A percentile compares a stretch with the other conserved stretches of the same genome.
phyloP scores from a whole-genome alignment of 2,888 invertebrate genomes.

The Ischnura elegans region DNA sequence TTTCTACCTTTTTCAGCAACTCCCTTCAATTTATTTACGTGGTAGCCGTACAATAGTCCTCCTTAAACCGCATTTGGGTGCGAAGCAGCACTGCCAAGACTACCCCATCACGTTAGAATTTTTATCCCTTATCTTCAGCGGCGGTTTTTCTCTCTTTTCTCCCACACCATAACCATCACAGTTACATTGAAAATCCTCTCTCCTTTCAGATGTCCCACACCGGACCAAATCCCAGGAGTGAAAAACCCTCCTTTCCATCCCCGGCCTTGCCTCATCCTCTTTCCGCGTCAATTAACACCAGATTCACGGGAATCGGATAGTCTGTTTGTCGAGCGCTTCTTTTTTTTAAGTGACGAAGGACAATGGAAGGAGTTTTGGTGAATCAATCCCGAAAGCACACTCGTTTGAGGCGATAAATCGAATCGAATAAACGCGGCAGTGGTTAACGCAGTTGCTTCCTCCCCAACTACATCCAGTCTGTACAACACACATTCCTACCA shows the following conservation, averaged over 20 bases:
- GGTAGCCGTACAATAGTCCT: too few relatives aligned
- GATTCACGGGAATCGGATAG: neutral
- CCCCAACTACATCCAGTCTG: neutral
- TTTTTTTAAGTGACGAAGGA: neutral
- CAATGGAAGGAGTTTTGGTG: neutral
- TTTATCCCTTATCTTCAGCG: too few relatives aligned
- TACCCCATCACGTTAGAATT: too few relatives aligned
- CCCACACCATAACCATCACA: too few relatives aligned
- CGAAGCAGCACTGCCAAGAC: too few relatives aligned
- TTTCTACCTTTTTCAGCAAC: too few relatives aligned
- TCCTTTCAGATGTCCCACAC: too few relatives aligned
- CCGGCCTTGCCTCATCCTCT: neutral
- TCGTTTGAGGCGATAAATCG: slow-evolving; percentile 22
- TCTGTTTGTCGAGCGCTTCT: neutral
- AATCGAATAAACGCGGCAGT: slow-evolving; percentile 4
- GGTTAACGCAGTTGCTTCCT: neutral
- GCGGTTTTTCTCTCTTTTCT: too few relatives aligned
- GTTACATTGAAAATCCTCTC: too few relatives aligned
- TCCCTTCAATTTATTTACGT: too few relatives aligned
- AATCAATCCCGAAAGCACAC: slow-evolving; percentile 6
- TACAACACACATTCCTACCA: neutral
- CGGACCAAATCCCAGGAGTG: too few relatives aligned
- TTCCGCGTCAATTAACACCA: slow-evolving; percentile 31
- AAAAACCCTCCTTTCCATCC: neutral
- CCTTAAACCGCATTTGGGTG: too few relatives aligned